phyloP scores from a whole-genome alignment of 30 jellyfish, hydroid and myxozoan species.

The Aurelia sp. region DNA sequence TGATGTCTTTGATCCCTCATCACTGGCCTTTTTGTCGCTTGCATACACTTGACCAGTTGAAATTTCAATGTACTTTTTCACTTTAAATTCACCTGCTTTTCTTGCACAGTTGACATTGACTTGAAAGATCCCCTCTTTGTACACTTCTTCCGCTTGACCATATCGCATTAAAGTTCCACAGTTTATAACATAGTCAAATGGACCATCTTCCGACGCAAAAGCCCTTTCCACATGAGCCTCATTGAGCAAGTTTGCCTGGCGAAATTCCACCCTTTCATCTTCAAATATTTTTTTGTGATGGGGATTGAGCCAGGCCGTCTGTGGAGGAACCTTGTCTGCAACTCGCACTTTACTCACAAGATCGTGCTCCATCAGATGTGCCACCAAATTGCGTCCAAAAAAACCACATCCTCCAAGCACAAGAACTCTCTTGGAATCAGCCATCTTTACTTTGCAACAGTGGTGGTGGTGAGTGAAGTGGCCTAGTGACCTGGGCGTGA shows the following conservation, averaged over 20 bases:
- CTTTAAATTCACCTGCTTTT: constrained; percentile 81
- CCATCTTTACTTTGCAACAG: constrained; percentile 16
- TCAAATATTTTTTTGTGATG: constrained; percentile 85
- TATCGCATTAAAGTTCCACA: constrained; percentile 89
- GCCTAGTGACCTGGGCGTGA: background rate
- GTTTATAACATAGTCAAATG: constrained; percentile 85
- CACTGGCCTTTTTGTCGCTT: constrained; percentile 92
- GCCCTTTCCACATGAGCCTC: constrained; percentile 89
- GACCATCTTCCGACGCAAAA: constrained; percentile 55
- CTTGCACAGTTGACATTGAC: constrained; percentile 84
- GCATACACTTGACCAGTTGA: constrained; percentile 94
- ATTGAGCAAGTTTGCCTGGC: constrained; percentile 89
- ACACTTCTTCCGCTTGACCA: constrained; percentile 96
- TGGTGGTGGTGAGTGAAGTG: background rate
- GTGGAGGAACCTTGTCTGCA: constrained; percentile 97
- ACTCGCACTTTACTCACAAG: constrained; percentile 79
- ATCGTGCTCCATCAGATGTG: constrained; percentile 73
- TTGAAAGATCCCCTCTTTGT: constrained; percentile 80
- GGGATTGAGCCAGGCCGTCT: constrained; percentile 92
- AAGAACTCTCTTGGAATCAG: constrained; percentile 32
- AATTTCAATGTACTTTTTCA: constrained; percentile 78
- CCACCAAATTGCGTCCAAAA: constrained; percentile 90
- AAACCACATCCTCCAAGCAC: constrained; percentile 95
- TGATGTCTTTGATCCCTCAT: constrained; percentile 73
- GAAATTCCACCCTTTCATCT: constrained; percentile 79